These are phyloP conservation scores for Malurus melanocephalus DNA, from an alignment of 2,113 vertebrate genomes.

Conservation along the genomic window DNA sequence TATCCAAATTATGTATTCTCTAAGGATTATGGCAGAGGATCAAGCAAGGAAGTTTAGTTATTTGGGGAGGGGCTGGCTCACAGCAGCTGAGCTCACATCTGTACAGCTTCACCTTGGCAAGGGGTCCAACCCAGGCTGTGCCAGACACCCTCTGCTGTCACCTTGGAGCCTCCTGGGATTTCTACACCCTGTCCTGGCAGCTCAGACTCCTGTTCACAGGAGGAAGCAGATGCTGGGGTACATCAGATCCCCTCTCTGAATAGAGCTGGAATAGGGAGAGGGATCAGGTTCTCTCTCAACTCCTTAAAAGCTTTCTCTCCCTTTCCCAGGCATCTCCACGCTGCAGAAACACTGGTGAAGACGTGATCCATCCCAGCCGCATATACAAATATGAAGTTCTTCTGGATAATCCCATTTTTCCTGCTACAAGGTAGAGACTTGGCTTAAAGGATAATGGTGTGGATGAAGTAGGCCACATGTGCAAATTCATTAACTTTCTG, in stretches of 20 bases:
- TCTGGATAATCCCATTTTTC: conserved; percentile 45
- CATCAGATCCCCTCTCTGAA: neutral
- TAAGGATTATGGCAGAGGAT: neutral
- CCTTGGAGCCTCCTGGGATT: neutral
- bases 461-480: neutral
- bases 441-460: neutral
- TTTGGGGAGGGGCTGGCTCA: neutral
- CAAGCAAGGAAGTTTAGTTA: neutral
- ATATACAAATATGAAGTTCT: conserved; percentile 18
- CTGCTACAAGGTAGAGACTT: conserved; percentile 49
- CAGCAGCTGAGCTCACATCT: neutral
- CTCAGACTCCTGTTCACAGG: neutral
- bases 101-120: neutral
- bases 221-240: neutral
- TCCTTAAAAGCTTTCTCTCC: neutral
- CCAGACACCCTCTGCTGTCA: neutral
- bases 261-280: neutral
- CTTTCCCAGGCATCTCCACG: neutral
- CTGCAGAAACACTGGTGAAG: neutral
- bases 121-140: neutral
- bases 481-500: neutral
- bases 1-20: neutral
- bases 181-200: neutral
- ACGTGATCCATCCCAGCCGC: neutral
- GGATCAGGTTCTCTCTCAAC: neutral